Base-by-base conservation (phyloP, 2,888 invertebrate genomes). In the Epinotia brunnichana region DNA sequence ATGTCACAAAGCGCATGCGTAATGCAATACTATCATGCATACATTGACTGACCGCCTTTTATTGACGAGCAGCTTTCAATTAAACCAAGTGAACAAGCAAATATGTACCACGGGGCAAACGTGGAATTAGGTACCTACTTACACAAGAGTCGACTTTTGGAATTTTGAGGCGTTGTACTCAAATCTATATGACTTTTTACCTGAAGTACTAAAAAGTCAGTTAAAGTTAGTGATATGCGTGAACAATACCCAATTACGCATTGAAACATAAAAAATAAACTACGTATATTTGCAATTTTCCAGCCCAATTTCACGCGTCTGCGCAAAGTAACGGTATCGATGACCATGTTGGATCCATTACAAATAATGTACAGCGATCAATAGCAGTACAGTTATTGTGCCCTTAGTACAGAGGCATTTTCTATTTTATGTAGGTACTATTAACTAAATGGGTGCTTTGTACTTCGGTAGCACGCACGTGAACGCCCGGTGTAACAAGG, bases 301-400 rank as follows among this genome's bases (percentile, higher is more conserved):
- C 83, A 82, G 82, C 81, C 78, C 79, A 79, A 87, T 87, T 86
- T 85, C 85, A 88, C 83, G 85, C 84, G 83, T 85, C 82, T 85
- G 85, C 79, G 82, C 83, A 82, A 79, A 78, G 77, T 89, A 90
- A 90, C 90, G 89, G 90, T 85, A 79, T 83, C 79, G 78, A 83
- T 85, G 82, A 78, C 85, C 81, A 82, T 76, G 77, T 79, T 61
- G 82, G 81, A 83, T 86, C 83, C 83, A 83, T 88, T 90, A 87
- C 87, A 87, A 74, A 88, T 87, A 81, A 80, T 74, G 77, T 78
- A 79, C 79, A 81, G 82, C 79, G 83, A 87, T 87, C 84, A 81
- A 85, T 89, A 87, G 84, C 80, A 73, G 81, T 85, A 84, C 84
- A 78, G 83, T 86, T 85, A 85, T 79, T 80, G 80, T 76, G 68